Evolutionary conservation across 2,888 invertebrate genomes (phyloP), one percentile per base, ranked within the genome.

Genomic region (Sclerodermus sp.): DNA sequence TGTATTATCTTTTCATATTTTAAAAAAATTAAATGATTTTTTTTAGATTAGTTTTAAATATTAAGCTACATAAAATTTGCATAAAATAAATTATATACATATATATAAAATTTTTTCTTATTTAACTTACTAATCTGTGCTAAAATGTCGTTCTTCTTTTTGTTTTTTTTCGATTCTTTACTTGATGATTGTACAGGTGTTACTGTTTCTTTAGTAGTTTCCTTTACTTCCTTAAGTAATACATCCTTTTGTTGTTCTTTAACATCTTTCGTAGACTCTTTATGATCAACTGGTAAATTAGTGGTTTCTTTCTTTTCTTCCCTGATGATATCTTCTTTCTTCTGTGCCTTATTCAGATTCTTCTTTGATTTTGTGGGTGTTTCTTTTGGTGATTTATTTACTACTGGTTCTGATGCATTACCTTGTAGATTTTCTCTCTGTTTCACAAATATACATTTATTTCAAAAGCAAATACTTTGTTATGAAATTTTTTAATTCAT

Each of bases 141-240:
- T 37, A 82, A 73, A 34, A 80, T 78, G 58, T 86, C 86, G 64
- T 81, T 83, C 70, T 84, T 85, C 76, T 84, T 85, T 70, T 85
- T 85, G 66, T 82, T 83, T 61, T 81, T 82, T 60, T 75, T 77
- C 2, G 74, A 64, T 37, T 76, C 77, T 41, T 76, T 77, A 32
- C 52, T 64, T 31, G 67, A 50, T 1, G 64, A 44, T 31, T 64
- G 65, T 29, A 56, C 45, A 23, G 32, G 40, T 31, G 55, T 53
- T 39, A 50, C 53, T 8, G 29, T 53, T 41, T 73, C 69, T 47
- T 68, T 70, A 9, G 61, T 43, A 17, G 51, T 47, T 48, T 71
- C 68, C 14, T 61, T 66, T 12, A 58, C 53, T 45, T 72, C 72
- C 51, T 65, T 67, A 9, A 66, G 60, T 9, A 62, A 49, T 2